Conservation (phyloP, 2,888 invertebrate species). For the Drosophila nr. perissopoda region DNA sequence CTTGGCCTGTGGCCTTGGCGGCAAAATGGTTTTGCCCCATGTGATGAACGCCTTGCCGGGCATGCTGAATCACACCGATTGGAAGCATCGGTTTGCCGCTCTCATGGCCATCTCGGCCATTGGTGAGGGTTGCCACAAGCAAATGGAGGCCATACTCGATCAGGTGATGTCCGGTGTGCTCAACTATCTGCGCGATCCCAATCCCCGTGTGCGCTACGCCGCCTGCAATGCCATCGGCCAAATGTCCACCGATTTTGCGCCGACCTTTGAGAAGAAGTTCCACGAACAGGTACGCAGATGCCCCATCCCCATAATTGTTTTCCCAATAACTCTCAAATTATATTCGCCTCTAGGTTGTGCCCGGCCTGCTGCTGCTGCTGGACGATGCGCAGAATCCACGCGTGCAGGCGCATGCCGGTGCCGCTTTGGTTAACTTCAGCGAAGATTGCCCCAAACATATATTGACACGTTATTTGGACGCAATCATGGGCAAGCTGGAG, state of each 20-base stretch:
- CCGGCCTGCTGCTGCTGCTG: slow-evolving; percentile 93
- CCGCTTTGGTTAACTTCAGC: slow-evolving; percentile 99
- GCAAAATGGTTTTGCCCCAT: slow-evolving; percentile 94
- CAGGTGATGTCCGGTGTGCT: slow-evolving; percentile 96
- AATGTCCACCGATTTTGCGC: slow-evolving; percentile 99
- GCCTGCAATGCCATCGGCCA: slow-evolving; percentile 99
- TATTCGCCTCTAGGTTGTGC: slow-evolving; percentile 88
- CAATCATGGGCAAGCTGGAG: slow-evolving; percentile 96
- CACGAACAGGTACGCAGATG: slow-evolving; percentile 88
- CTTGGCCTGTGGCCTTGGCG: slow-evolving; percentile 98
- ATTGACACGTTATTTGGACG: slow-evolving; percentile 94
- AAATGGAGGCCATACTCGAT: slow-evolving; percentile 98
- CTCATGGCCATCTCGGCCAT: slow-evolving; percentile 99
- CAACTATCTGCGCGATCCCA: slow-evolving; percentile 92
- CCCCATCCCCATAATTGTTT: not conserved
- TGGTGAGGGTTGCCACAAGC: slow-evolving; percentile 99
- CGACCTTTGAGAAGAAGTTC: slow-evolving; percentile 98
- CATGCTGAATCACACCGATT: slow-evolving; percentile 93
- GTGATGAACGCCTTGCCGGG: slow-evolving; percentile 93
- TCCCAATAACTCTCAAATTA: not conserved
- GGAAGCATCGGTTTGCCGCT: slow-evolving; percentile 97
- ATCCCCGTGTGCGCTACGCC: slow-evolving; percentile 90
- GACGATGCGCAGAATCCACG: slow-evolving; percentile 96
- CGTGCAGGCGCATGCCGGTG: slow-evolving; percentile 93
- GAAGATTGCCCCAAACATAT: slow-evolving; percentile 99